phyloP scores from a whole-genome alignment of 1,140 invertebrate genomes.

The Temnothorax curvispinosus region DNA sequence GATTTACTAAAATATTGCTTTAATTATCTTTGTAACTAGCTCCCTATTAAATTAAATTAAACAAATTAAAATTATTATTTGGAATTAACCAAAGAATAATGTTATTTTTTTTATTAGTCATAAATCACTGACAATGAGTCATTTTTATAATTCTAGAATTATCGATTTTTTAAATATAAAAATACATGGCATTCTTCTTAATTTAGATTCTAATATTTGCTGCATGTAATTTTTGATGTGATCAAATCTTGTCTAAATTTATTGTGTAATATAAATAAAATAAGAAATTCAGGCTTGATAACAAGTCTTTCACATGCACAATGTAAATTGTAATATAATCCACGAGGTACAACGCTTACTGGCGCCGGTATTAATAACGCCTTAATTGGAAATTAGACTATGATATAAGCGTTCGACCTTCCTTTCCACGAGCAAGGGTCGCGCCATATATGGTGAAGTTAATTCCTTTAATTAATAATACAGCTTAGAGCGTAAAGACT shows the following conservation, averaged over 20 bases:
- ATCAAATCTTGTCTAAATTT: neutral
- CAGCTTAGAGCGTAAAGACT: slow-evolving; percentile 40
- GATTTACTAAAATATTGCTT: neutral
- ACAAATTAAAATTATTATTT: slow-evolving; percentile 7
- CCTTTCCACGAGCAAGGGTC: slow-evolving; percentile 51
- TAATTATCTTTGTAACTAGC: neutral
- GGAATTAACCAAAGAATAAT: neutral
- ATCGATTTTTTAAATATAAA: neutral
- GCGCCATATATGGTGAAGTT: slow-evolving; percentile 5
- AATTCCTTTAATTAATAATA: slow-evolving; percentile 61
- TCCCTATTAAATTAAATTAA: neutral
- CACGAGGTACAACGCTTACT: slow-evolving; percentile 41
- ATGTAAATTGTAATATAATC: slow-evolving; percentile 72
- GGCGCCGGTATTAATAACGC: slow-evolving; percentile 66
- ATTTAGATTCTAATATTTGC: neutral
- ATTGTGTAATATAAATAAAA: slow-evolving; percentile 8
- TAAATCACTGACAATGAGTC: neutral
- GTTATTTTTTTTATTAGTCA: neutral
- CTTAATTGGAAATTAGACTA: slow-evolving; percentile 73
- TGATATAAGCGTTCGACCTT: slow-evolving; percentile 63
- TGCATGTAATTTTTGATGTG: neutral
- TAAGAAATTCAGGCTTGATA: neutral
- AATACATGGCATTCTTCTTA: neutral
- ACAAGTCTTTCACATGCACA: neutral
- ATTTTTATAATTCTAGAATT: no score